Base-by-base conservation (phyloP, 2,797 vertebrate genomes). In the Trematomus bernacchii region DNA sequence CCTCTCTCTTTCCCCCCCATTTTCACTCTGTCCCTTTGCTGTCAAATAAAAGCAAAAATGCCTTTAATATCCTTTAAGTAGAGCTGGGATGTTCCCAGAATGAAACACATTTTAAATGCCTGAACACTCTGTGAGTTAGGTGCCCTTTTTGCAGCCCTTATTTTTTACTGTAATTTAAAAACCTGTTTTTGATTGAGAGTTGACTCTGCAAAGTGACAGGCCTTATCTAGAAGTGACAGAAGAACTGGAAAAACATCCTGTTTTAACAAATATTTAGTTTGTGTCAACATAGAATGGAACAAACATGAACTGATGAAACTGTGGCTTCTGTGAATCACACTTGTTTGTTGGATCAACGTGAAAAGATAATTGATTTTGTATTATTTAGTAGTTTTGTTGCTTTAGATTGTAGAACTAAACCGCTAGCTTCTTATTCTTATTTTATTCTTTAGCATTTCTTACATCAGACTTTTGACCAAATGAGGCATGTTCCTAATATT, bases 11-110 rank as follows among this genome's bases (percentile, higher is more conserved):
- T 30, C 30, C 30, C 30, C 33, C 33, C 30, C 33, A 37, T 37
- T 37, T 37, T 37, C 33, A 37, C 33, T 37, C 8, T 37, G 8
- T 37, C 7, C 8, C 33, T 37, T 37, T 37, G 33, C 33, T 37
- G 33, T 37, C 33, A 37, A 37, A 37, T 37, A 37, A 37, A 37
- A 37, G 33, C 33, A 37, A 9, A 37, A 37, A 37, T 37, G 8
- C 7, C 6, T 37, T 37, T 37, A 9, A 37, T 37, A 9, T 9
- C 33, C 33, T 37, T 9, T 37, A 9, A 37, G 33, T 37, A 2
- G 33, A 37, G 33, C 8, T 37, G 33, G 33, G 33, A 37, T 52
- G 19, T 59, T 76, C 74, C 48, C 21, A 61, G 19, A 64, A 57
- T 16, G 33, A 59, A 21, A 5, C 40, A 13, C 3, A 37, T 12